Evolutionary conservation across 2,888 invertebrate species (phyloP), one percentile per base, ranked within the genome.

Genomic region (Aphodius sticticus): DNA sequence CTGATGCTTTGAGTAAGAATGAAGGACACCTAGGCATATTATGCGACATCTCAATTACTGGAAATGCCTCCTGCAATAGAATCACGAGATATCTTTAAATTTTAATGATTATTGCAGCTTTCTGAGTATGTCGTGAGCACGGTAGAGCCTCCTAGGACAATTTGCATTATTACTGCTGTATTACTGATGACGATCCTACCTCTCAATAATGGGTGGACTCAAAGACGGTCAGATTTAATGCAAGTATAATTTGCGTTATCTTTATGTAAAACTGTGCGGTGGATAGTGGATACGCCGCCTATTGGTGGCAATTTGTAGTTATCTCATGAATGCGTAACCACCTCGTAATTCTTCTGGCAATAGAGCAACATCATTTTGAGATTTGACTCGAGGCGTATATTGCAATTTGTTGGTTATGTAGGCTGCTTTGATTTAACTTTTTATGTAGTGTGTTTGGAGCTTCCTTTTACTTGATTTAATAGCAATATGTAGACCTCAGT

Each of bases 161-260:
- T 53, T 53, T 53, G 53, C 53, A 53, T 53, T 53, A 53, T 53
- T 53, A 53, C 53, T 53, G 53, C 53, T 53, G 53, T 7, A 53
- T 53, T 53, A 12, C 53, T 53, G 53, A 53, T 53, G 53, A 53
- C 9, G 7, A 53, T 53, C 9, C 53, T 53, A 53, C 53, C 53
- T 53, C 53, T 53, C 53, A 12, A 53, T 53, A 12, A 53, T 53
- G 7, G 9, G 12, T 9, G 12, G 53, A 53, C 53, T 53, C 9
- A 53, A 53, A 53, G 53, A 53, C 7, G 12, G 9, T 1, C 53
- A 9, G 53, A 53, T 12, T 53, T 53, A 53, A 53, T 53, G 53
- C 53, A 53, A 53, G 53, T 53, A 53, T 53, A 53, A 53, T 53
- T 53, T 53, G 53, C 53, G 53, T 53, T 53, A 53, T 53, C 53